Conservation (phyloP, 2,113 vertebrate species). For the Macquaria australasica region DNA sequence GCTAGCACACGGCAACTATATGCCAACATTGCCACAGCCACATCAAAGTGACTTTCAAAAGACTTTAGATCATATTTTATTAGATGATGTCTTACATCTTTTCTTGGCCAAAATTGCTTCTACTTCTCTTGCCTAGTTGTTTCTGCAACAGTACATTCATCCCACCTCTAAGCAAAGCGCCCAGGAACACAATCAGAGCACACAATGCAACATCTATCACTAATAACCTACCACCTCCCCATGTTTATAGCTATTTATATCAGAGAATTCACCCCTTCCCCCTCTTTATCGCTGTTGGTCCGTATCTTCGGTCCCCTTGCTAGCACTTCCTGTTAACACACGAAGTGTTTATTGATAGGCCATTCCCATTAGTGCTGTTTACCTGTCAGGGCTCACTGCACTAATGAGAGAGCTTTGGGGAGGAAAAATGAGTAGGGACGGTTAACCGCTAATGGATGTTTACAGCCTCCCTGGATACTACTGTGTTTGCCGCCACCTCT, state of each 20-base stretch:
- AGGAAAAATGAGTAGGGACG: constrained; percentile 91
- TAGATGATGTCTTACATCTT: constrained; percentile 48
- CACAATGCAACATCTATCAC: constrained; percentile 46
- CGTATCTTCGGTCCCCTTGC: constrained; percentile 64
- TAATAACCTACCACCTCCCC: constrained; percentile 67
- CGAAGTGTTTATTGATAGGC: constrained; percentile 91
- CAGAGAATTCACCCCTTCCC: constrained; percentile 47
- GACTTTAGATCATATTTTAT: constrained; percentile 57
- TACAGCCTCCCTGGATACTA: constrained; percentile 85
- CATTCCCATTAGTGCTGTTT: constrained; percentile 93
- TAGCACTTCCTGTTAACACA: constrained; percentile 86
- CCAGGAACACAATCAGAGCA: constrained; percentile 41
- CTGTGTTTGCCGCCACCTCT: constrained; percentile 72
- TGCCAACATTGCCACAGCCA: constrained; percentile 37
- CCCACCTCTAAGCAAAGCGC: constrained; percentile 29
- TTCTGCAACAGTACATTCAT: constrained; percentile 9
- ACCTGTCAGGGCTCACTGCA: constrained; percentile 91
- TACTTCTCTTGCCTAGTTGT: constrained; percentile 13
- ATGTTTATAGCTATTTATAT: constrained; percentile 77
- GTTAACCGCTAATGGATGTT: constrained; percentile 94
- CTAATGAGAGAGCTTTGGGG: constrained; percentile 94
- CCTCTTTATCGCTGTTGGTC: constrained; percentile 60
- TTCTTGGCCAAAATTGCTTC: constrained; percentile 34
- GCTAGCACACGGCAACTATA: constrained; percentile 16
- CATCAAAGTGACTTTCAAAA: constrained; percentile 67